Base-by-base conservation (phyloP, 2,888 invertebrate species). In the Drosophila tripunctata region DNA sequence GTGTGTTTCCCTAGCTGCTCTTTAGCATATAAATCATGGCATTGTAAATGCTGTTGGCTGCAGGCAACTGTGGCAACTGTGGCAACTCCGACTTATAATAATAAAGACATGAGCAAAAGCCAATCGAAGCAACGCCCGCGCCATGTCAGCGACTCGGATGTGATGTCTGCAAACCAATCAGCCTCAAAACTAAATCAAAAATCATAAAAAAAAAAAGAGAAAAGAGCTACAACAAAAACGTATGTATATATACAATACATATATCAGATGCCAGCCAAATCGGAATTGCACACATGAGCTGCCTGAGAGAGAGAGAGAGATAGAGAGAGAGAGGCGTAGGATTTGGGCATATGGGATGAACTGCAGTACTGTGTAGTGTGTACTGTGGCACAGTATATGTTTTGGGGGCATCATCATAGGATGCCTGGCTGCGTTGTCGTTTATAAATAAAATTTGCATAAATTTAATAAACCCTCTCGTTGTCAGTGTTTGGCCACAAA, bases 401-500 rank as follows among this genome's bases (percentile, higher is more conserved):
- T 36, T 50, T 38, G 48, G 48, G 40, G 35, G 36, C 30, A 51
- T 40, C 45, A 47, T 47, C 38, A 38, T 38, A 12, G n/a, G 43
- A 27, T 61, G 62, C 62, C 51, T 40, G 68, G 14, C 51, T 35
- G 63, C 17, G 47, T 35, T 72, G 82, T 82, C 83, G 80, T 86
- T 88, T 84, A 78, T 84, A 84, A 84, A 84, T 84, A 88, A 84
- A 84, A 88, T 84, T 84, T 88, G 84, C 84, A 84, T 84, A 84
- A 84, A 84, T 84, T 84, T 88, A 84, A 83, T 83, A 87, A 83
- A 87, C 78, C 84, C 70, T 75, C 75, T 78, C 64, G 67, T 71
- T 78, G 67, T 65, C 61, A 68, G 54, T 21, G n/a, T n/a, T n/a
- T 69, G 67, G 45, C 77, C 79, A 79, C 69, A 78, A 79, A 79